Conservation (phyloP, 2,888 invertebrate genomes). For the Hemaris fuciformis region DNA sequence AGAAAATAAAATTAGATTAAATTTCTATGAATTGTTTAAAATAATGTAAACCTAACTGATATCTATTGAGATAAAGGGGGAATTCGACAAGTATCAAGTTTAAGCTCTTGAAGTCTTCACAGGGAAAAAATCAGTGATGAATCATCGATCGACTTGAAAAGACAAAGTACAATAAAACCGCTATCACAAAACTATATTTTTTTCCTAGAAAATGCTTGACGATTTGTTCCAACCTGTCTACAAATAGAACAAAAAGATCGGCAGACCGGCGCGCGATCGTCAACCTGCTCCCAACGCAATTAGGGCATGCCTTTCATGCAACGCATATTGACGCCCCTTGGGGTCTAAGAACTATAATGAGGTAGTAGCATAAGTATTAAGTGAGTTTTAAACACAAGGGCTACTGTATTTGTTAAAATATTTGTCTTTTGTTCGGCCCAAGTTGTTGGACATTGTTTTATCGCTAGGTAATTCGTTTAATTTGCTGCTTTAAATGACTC, state of each 20-base stretch:
- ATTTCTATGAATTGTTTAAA: too few relatives aligned
- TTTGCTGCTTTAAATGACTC: neutral
- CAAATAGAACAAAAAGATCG: conserved; percentile 1
- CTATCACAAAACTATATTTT: neutral
- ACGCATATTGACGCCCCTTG: conserved; percentile 6
- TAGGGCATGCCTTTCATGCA: conserved; percentile 7
- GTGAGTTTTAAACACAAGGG: conserved; percentile 27
- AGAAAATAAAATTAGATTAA: too few relatives aligned
- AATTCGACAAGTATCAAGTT: too few relatives aligned
- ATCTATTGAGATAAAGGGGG: too few relatives aligned
- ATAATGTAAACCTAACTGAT: too few relatives aligned
- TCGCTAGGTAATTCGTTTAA: neutral
- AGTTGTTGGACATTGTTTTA: neutral
- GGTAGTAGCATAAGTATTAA: conserved; percentile 30
- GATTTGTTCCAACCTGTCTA: conserved; percentile 2
- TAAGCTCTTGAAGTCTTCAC: too few relatives aligned
- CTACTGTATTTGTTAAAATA: conserved; percentile 5
- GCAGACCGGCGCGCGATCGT: neutral
- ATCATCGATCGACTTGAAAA: too few relatives aligned
- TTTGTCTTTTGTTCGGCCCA: neutral
- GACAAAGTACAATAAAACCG: too few relatives aligned
- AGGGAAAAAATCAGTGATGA: too few relatives aligned
- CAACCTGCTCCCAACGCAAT: conserved; percentile 5
- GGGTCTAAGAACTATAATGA: conserved; percentile 24
- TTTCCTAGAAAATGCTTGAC: neutral